Evolutionary conservation across 1,140 invertebrate genomes (phyloP).

Genomic region (Drosophila mauritiana): DNA sequence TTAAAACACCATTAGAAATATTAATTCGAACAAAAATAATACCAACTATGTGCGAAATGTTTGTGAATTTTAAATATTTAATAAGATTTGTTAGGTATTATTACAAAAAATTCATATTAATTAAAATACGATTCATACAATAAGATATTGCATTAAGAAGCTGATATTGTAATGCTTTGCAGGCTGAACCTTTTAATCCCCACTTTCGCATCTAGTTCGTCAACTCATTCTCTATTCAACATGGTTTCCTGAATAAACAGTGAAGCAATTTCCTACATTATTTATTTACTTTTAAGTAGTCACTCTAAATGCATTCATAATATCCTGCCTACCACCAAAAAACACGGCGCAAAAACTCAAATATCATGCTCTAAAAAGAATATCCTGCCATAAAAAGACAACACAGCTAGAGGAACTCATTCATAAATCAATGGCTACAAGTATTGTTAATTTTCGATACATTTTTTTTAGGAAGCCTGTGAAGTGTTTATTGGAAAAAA

Average conservation of each 20-base stretch:
- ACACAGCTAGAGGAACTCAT: constrained; percentile 56
- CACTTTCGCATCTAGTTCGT: constrained; percentile 16
- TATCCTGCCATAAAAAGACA: constrained; percentile 59
- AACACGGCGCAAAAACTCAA: constrained; percentile 14
- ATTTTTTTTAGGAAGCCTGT: constrained; percentile 46
- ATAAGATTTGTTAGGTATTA: background rate
- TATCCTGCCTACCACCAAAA: constrained; percentile 32
- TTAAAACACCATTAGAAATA: no score
- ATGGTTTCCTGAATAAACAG: constrained; percentile 52
- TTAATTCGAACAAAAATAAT: no score
- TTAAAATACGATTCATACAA: background rate
- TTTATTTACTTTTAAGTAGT: constrained; percentile 78
- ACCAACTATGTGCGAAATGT: no score
- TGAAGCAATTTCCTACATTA: constrained; percentile 63
- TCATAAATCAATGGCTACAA: constrained; percentile 73
- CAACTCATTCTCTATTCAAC: constrained; percentile 47
- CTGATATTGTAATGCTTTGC: background rate
- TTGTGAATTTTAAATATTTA: background rate
- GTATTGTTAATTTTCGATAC: constrained; percentile 74
- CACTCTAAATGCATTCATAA: constrained; percentile 38
- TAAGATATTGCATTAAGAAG: background rate
- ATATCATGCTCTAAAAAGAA: constrained; percentile 58
- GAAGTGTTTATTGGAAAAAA: constrained; percentile 62
- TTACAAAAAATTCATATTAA: background rate
- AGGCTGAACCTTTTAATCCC: background rate